Conservation (phyloP, 1,140 invertebrate genomes). For the Drosophila miranda region DNA sequence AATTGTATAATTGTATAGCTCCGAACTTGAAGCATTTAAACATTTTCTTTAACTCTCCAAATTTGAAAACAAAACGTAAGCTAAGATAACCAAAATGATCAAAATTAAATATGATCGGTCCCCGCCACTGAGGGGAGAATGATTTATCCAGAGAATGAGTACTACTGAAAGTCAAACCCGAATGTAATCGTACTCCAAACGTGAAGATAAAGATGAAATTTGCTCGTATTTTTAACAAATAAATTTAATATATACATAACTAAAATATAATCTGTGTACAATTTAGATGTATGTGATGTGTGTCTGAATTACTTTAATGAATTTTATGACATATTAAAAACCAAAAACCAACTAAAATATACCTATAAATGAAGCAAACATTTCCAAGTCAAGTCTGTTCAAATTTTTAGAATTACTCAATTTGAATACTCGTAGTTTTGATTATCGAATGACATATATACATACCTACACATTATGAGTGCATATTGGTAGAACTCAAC, state of each 20-base stretch:
- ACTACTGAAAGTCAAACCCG: slow-evolving; percentile 58
- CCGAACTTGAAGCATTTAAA: slow-evolving; percentile 78
- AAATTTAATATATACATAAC: slow-evolving; percentile 33
- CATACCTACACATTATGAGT: slow-evolving; percentile 42
- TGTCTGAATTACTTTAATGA: slow-evolving; percentile 73
- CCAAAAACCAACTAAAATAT: background rate
- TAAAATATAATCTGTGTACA: slow-evolving; percentile 41
- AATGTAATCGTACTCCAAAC: slow-evolving; percentile 30
- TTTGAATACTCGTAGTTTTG: slow-evolving; percentile 55
- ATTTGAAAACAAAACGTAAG: slow-evolving; percentile 47
- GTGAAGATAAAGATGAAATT: slow-evolving; percentile 41
- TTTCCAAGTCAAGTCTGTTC: slow-evolving; percentile 79
- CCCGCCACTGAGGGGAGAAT: background rate
- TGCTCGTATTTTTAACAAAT: slow-evolving; percentile 67
- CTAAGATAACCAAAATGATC: slow-evolving; percentile 48
- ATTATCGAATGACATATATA: slow-evolving; percentile 58
- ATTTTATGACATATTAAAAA: slow-evolving; percentile 56
- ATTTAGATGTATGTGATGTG: slow-evolving; percentile 20
- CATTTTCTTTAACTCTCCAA: slow-evolving; percentile 54
- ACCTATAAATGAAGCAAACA: slow-evolving; percentile 38
- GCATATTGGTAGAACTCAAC: slow-evolving; percentile 52
- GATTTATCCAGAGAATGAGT: slow-evolving; percentile 54
- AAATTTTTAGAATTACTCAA: slow-evolving; percentile 71
- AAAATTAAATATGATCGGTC: slow-evolving; percentile 26
- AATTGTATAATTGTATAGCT: slow-evolving; percentile 68